A percentile compares a stretch with the other conserved stretches of the same genome.
Conservation (phyloP, 2,888 invertebrate species). For the Megastigmus dorsalis region DNA sequence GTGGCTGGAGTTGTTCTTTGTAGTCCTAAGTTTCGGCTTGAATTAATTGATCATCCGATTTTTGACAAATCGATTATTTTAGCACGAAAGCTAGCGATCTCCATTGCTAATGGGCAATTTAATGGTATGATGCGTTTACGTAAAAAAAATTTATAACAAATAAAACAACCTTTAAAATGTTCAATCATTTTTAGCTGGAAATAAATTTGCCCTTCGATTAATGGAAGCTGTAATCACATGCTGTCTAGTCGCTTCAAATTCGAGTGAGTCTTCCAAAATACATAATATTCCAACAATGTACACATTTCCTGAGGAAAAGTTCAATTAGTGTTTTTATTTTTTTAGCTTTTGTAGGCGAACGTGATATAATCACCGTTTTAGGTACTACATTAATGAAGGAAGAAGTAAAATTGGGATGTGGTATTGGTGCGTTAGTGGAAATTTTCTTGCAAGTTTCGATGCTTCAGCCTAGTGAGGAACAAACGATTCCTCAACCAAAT, state of each 20-base stretch:
- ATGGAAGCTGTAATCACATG: conserved; percentile 72
- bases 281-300: background rate
- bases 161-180: background rate
- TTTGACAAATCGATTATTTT: conserved; percentile 61
- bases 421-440: conserved; percentile 75
- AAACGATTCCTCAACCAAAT: conserved; percentile 76
- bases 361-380: conserved; percentile 65
- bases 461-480: conserved; percentile 75
- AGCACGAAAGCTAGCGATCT: conserved; percentile 63
- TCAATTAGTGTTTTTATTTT: no score
- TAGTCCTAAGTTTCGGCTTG: conserved; percentile 77
- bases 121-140: no score
- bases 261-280: conserved; percentile 25
- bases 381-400: conserved; percentile 64
- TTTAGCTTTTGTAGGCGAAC: conserved; percentile 64
- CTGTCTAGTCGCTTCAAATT: conserved; percentile 61
- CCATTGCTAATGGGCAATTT: conserved; percentile 66
- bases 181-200: conserved; percentile 61
- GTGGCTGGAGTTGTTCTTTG: conserved; percentile 75
- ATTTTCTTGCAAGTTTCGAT: conserved; percentile 77
- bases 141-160: background rate
- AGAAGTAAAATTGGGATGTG: conserved; percentile 66
- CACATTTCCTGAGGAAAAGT: no score
- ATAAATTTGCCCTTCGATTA: conserved; percentile 69
- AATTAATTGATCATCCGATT: conserved; percentile 73